Conservation (phyloP, 1,140 invertebrate genomes). For the Lucilia cuprina region DNA sequence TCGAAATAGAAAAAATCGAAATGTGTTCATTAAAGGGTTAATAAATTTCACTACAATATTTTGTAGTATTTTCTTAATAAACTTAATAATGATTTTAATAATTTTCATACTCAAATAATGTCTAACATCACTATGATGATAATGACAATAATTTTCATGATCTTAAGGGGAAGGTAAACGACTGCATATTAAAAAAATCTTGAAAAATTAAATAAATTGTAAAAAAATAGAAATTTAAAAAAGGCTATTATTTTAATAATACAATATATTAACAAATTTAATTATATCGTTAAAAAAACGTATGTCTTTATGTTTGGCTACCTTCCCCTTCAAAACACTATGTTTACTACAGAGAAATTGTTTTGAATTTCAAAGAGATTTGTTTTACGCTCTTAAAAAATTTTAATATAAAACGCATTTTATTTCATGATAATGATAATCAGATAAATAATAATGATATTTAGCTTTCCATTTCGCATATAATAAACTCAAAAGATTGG, state of each 20-base stretch:
- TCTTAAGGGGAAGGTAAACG: not conserved
- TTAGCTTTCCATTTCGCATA: too few relatives aligned
- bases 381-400: not conserved
- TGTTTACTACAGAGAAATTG: not conserved
- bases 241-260: too few relatives aligned
- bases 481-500: too few relatives aligned
- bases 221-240: too few relatives aligned
- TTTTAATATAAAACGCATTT: not conserved
- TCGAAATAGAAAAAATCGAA: too few relatives aligned
- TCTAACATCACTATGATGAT: not conserved
- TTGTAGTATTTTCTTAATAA: not conserved
- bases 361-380: not conserved
- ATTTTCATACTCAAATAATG: not conserved
- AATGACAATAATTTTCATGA: not conserved
- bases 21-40: not conserved
- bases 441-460: not conserved
- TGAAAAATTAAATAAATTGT: too few relatives aligned
- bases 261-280: too few relatives aligned
- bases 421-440: not conserved
- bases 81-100: not conserved
- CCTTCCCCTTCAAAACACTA: not conserved
- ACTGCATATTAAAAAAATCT: not conserved
- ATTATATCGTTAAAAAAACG: too few relatives aligned
- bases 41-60: not conserved
- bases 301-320: not conserved